Base-by-base conservation (phyloP, 2,888 invertebrate genomes). In the Altica lythri region DNA sequence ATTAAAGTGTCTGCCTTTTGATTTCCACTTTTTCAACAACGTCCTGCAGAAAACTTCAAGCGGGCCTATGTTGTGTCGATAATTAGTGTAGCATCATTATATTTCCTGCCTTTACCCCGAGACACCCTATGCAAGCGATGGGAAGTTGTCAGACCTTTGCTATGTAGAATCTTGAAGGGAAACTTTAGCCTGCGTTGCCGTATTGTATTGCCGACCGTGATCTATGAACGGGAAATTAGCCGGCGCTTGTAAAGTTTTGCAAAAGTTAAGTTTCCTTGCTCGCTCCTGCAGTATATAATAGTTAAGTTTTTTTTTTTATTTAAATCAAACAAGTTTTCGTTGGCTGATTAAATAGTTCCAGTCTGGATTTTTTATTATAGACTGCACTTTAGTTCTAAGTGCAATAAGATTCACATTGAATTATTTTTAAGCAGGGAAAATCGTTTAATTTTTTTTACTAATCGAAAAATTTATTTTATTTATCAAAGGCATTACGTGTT, bases 201-300 rank as follows among this genome's bases (percentile, higher is more conserved):
- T 37, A 47, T 47, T 47, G 47, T 37, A 37, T 29, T 27, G 27
- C 29, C 37, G 27, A n/a, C 35, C 25, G 34, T 47, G 47, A 47
- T 47, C 37, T 47, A 48, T 48, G 48, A 38, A 48, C 38, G 48
- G 48, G 38, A 48, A 48, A 48, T 48, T 48, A 48, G 48, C 29
- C 29, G 37, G 25, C 37, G 47, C 27, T 37, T 48, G 27, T 30
- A 13, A 38, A 38, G 30, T 48, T 48, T 48, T 29, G 14, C 40
- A 32, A 30, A 49, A 49, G 40, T 40, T 49, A 2, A 22, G 14
- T 44, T 29, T 18, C 13, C 18, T 18, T 25, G n/a, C 13, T 14
- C 3, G 13, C 22, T 22, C 22, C 32, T 34, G 30, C 44, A 44
- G 32, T 45, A 45, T 32, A 45, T 19, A 45, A 34, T 45, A 45